Percentiles rank a stretch among this genome's conserved stretches.
Conservation (phyloP, 2,888 invertebrate genomes). For the Agrotis segetum region DNA sequence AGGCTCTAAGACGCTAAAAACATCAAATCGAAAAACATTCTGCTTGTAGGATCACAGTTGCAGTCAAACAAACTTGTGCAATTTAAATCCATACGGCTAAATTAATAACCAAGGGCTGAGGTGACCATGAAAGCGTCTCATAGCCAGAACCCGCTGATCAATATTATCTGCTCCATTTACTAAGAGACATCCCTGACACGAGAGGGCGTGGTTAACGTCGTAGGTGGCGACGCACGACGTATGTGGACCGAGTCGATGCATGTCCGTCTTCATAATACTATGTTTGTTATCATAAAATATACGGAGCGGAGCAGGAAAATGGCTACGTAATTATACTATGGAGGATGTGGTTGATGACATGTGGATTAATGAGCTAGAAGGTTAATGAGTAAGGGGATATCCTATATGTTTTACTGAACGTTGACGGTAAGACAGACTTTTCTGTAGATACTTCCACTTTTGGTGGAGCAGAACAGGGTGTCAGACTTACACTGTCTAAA, state of each 20-base stretch:
- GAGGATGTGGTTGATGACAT: slow-evolving; percentile 22
- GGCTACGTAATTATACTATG: slow-evolving; percentile 13
- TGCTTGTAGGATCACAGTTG: background rate
- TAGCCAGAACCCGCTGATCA: slow-evolving; percentile 1
- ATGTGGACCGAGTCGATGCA: slow-evolving; percentile 56
- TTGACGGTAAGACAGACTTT: background rate
- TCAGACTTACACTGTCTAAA: no score
- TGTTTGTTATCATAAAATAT: slow-evolving; percentile 53
- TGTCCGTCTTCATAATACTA: slow-evolving; percentile 55
- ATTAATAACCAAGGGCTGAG: background rate
- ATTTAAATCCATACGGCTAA: background rate
- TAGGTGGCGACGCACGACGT: slow-evolving; percentile 62
- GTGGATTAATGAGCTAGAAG: background rate
- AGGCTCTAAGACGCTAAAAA: background rate
- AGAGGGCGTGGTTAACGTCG: slow-evolving; percentile 57
- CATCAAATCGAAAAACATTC: background rate
- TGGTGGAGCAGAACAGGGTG: no score
- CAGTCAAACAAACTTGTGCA: background rate
- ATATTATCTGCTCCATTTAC: slow-evolving; percentile 34
- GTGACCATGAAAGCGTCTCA: slow-evolving; percentile 14
- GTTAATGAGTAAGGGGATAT: background rate
- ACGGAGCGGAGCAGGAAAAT: slow-evolving; percentile 19
- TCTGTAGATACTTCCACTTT: no score
- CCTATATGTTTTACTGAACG: background rate
- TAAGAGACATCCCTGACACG: slow-evolving; percentile 54